A percentile compares a stretch with the other conserved stretches of the same genome.
These are phyloP conservation scores for Odontocolon sp. DNA, from an alignment of 2,888 invertebrate genomes.

Conservation along the genomic window DNA sequence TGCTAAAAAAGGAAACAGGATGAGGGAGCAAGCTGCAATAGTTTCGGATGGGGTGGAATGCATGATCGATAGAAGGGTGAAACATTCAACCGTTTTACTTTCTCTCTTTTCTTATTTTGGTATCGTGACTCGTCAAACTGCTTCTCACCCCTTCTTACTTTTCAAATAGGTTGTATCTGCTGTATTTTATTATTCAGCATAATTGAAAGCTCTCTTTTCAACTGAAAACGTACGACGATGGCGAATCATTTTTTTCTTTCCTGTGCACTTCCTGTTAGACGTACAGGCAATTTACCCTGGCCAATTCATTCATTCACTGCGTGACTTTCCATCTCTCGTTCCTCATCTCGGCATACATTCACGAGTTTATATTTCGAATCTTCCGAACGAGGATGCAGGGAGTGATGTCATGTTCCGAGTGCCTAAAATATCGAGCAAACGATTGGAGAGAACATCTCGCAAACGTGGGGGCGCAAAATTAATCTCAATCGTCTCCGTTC, in stretches of 20 bases:
- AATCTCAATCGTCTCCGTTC: conserved; percentile 76
- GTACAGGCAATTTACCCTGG: neutral
- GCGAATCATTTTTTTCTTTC: conserved; percentile 39
- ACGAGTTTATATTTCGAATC: conserved; percentile 20
- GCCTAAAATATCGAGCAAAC: conserved; percentile 54
- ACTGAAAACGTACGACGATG: conserved; percentile 42
- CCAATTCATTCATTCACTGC: conserved; percentile 49
- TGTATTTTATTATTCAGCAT: conserved; percentile 63
- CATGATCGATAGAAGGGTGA: conserved; percentile 53
- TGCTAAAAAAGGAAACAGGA: conserved; percentile 18
- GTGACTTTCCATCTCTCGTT: conserved; percentile 54
- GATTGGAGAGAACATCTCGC: conserved; percentile 51
- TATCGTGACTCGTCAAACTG: conserved; percentile 54
- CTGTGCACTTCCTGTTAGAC: neutral
- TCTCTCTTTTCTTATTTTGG: conserved; percentile 40
- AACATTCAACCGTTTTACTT: conserved; percentile 36
- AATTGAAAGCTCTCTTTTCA: conserved; percentile 62
- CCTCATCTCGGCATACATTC: neutral
- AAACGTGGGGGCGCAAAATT: conserved; percentile 69
- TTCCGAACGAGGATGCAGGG: neutral
- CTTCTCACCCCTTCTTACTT: conserved; percentile 32
- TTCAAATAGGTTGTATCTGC: conserved; percentile 34
- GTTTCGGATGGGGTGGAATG: conserved; percentile 40
- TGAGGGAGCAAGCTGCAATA: conserved; percentile 23
- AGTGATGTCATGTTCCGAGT: neutral